Conservation (phyloP, 2,888 invertebrate genomes). For the Hoplodrina blanda region DNA sequence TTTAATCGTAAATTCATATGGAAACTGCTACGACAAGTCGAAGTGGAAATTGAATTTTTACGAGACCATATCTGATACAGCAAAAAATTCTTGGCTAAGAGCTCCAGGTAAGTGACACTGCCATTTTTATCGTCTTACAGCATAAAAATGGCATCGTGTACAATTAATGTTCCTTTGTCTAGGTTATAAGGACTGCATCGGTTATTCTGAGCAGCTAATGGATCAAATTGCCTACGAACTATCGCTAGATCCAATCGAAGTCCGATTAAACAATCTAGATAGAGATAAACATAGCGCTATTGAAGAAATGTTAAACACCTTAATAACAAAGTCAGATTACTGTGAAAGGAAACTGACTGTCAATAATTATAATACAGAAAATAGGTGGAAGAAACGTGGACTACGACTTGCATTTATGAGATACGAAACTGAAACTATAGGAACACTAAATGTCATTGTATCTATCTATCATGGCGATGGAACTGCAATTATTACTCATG, state of each 20-base stretch:
- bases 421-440: constrained; percentile 83
- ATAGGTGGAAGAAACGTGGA: constrained; percentile 94
- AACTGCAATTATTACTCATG: constrained; percentile 91
- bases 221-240: constrained; percentile 90
- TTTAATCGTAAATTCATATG: constrained; percentile 52
- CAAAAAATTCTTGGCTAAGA: constrained; percentile 76
- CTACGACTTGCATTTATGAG: constrained; percentile 91
- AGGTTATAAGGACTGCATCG: constrained; percentile 82
- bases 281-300: constrained; percentile 67
- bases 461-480: constrained; percentile 92
- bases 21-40: constrained; percentile 73
- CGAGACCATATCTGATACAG: constrained; percentile 72
- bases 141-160: no score
- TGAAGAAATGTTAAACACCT: constrained; percentile 85
- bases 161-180: no score
- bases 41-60: constrained; percentile 73
- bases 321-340: constrained; percentile 89
- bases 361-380: constrained; percentile 90
- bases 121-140: no score
- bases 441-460: constrained; percentile 86
- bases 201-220: constrained; percentile 91
- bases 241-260: constrained; percentile 89
- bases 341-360: constrained; percentile 84
- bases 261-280: constrained; percentile 88
- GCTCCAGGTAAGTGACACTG: constrained; percentile 70